Conservation (phyloP, 2,888 invertebrate genomes). For the Lepidocyrtoides sp. region DNA sequence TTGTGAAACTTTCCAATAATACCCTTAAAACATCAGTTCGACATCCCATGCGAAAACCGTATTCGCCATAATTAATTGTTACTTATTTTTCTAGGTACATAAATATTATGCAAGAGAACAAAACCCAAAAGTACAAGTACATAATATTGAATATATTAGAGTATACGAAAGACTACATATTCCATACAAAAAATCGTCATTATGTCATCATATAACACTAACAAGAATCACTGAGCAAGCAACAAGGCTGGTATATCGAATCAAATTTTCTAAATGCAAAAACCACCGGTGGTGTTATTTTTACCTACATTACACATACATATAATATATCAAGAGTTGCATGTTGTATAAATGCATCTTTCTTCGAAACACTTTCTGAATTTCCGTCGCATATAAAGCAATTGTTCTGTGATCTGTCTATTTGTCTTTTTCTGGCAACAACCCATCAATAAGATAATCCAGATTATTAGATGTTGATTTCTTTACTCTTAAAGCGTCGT, state of each 20-base stretch:
- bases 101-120: background rate
- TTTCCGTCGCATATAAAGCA: background rate
- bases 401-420: background rate
- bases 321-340: slow-evolving; percentile 2
- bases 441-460: background rate
- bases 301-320: background rate
- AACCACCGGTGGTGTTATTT: slow-evolving; percentile 34
- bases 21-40: too few species aligned
- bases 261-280: slow-evolving; percentile 32
- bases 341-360: background rate
- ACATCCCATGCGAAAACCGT: background rate
- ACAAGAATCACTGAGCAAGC: slow-evolving; percentile 43
- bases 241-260: slow-evolving; percentile 33
- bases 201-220: background rate
- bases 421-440: slow-evolving; percentile 26
- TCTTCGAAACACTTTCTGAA: background rate
- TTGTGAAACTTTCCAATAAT: background rate
- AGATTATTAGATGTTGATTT: background rate
- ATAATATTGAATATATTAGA: too few species aligned
- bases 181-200: background rate
- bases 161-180: too few species aligned
- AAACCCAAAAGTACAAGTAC: background rate
- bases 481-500: background rate
- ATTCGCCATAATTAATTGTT: too few species aligned
- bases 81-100: too few species aligned